phyloP scores from a whole-genome alignment of 2,888 invertebrate species.

The Himalopsyche anomala region DNA sequence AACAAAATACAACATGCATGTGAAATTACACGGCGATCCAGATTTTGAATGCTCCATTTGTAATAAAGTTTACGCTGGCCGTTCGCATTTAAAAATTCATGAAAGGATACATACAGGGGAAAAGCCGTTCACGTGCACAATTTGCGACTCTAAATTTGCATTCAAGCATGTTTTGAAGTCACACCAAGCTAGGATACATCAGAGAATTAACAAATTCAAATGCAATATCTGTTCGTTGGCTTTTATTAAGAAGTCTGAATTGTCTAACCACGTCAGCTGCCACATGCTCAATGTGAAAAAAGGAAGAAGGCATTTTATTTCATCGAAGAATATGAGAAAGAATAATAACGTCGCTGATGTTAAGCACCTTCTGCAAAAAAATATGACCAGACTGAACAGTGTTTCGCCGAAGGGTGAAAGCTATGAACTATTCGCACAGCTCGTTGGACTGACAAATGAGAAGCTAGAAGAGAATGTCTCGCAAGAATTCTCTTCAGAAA shows the following conservation, averaged over 20 bases:
- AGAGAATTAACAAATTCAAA: slow-evolving; percentile 67
- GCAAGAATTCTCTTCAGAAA: background rate
- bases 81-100: slow-evolving; percentile 73
- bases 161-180: slow-evolving; percentile 68
- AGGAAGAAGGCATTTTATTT: slow-evolving; percentile 66
- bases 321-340: slow-evolving; percentile 50
- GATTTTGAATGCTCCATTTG: slow-evolving; percentile 74
- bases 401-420: slow-evolving; percentile 47
- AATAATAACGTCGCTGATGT: slow-evolving; percentile 46
- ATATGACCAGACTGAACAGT: slow-evolving; percentile 49
- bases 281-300: slow-evolving; percentile 66
- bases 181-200: slow-evolving; percentile 70
- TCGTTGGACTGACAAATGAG: slow-evolving; percentile 56
- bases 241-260: slow-evolving; percentile 67
- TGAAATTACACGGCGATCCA: slow-evolving; percentile 73
- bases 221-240: slow-evolving; percentile 70
- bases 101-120: slow-evolving; percentile 72
- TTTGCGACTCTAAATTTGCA: slow-evolving; percentile 70
- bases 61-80: slow-evolving; percentile 74
- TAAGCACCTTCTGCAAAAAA: slow-evolving; percentile 52
- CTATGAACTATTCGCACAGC: slow-evolving; percentile 60
- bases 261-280: slow-evolving; percentile 68
- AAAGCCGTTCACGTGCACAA: slow-evolving; percentile 68
- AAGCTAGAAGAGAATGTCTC: slow-evolving; percentile 34
- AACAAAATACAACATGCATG: slow-evolving; percentile 72